Conservation (phyloP, 2,113 vertebrate genomes). For the Panurus biarmicus region DNA sequence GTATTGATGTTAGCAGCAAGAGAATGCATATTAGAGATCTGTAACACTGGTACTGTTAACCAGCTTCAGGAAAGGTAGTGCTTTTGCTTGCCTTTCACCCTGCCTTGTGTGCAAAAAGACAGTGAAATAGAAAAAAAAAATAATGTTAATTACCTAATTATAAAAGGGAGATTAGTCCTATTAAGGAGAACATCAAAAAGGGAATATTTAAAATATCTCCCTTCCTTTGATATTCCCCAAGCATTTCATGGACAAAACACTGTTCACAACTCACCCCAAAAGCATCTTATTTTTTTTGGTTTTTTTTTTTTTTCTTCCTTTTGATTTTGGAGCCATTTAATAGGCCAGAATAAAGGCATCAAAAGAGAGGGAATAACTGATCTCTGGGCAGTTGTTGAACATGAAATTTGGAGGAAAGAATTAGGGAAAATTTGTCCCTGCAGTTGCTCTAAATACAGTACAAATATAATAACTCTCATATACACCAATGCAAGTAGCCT, state of each 20-base stretch:
- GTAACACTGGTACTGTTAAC: neutral
- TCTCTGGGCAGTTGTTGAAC: slow-evolving; percentile 3
- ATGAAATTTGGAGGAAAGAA: neutral
- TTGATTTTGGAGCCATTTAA: neutral
- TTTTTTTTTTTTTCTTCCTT: neutral
- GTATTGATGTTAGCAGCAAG: slow-evolving; percentile 52
- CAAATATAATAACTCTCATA: slow-evolving; percentile 28
- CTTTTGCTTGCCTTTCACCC: neutral
- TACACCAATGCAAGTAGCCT: slow-evolving; percentile 37
- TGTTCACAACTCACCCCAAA: neutral
- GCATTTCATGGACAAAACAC: neutral
- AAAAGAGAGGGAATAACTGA: neutral
- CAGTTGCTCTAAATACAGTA: slow-evolving; percentile 20
- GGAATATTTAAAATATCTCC: neutral
- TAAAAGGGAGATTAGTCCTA: neutral
- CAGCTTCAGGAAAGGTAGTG: neutral
- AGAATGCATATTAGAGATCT: slow-evolving; percentile 11
- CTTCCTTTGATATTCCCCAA: neutral
- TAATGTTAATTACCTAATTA: neutral
- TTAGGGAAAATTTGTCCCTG: slow-evolving; percentile 1
- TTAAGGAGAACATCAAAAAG: neutral
- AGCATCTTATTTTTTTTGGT: neutral
- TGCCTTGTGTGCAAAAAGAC: neutral
- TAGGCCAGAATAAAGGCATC: neutral
- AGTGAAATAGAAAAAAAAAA: neutral